Evolutionary conservation across 2,113 vertebrate genomes (phyloP).

Genomic region (Bombycilla garrulus): DNA sequence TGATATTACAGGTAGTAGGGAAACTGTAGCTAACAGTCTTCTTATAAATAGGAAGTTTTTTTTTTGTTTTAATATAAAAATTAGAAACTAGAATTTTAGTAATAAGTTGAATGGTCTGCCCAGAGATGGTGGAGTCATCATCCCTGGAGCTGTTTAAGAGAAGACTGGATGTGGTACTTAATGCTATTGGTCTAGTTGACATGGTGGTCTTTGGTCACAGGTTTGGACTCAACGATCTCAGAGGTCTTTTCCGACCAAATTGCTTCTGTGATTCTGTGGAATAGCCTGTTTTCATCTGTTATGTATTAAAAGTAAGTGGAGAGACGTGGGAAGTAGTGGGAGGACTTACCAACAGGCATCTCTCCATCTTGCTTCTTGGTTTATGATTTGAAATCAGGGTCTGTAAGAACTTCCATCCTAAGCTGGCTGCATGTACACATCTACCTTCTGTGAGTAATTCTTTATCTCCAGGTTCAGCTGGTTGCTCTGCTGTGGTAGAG

Average conservation of each 20-base stretch:
- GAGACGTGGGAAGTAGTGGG: neutral
- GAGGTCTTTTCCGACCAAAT: neutral
- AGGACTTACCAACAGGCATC: neutral
- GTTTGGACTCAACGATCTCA: rapidly evolving
- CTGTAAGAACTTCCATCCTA: neutral
- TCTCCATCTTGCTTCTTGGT: neutral
- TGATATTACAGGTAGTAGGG: neutral
- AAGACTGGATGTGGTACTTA: neutral
- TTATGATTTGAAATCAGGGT: neutral
- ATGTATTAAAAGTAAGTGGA: neutral
- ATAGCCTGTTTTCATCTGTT: neutral
- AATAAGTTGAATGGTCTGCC: neutral
- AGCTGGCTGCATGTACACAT: rapidly evolving
- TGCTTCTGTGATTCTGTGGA: neutral
- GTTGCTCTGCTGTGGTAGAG: neutral
- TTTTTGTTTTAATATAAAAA: neutral
- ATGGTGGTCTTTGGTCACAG: neutral
- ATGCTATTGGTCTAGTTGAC: neutral
- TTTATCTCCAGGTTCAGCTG: neutral
- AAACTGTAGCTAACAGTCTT: neutral
- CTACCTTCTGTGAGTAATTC: neutral
- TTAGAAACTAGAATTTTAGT: neutral
- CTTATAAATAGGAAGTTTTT: neutral
- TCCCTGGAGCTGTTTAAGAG: neutral
- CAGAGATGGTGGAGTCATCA: neutral